Conservation (phyloP, 2,888 invertebrate genomes). For the Micoletzkya japonica region DNA sequence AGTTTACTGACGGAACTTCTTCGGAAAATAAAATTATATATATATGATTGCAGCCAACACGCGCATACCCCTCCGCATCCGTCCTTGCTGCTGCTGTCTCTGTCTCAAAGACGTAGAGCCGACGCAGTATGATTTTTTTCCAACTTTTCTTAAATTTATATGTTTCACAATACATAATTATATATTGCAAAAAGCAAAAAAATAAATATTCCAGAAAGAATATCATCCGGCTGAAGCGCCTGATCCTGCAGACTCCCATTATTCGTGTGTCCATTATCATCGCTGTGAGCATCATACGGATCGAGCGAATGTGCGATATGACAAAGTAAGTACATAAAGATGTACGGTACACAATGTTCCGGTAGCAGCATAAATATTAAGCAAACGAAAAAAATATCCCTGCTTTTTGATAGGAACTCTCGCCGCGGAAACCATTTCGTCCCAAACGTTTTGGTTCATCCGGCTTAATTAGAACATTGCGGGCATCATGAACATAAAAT, state of each 20-base stretch:
- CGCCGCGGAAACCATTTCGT: too few species aligned
- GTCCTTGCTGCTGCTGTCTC: constrained; percentile 11
- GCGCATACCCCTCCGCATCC: not conserved
- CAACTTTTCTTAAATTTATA: not conserved
- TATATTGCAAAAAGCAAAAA: not conserved
- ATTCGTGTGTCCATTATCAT: constrained; percentile 9
- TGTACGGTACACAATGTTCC: too few species aligned
- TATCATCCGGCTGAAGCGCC: constrained; percentile 10
- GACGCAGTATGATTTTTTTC: not conserved
- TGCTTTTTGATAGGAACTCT: too few species aligned
- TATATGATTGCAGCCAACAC: not conserved
- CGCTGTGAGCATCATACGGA: not conserved
- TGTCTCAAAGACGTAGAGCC: constrained; percentile 12
- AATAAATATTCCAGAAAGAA: not conserved
- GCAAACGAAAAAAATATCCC: too few species aligned
- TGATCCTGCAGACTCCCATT: constrained; percentile 20
- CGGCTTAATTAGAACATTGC: too few species aligned
- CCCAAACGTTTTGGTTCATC: too few species aligned
- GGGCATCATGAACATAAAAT: too few species aligned
- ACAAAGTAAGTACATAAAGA: not conserved
- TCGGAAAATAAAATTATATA: not conserved
- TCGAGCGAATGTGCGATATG: constrained; percentile 14
- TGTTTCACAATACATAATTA: not conserved
- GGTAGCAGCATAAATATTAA: too few species aligned
- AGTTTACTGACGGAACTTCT: too few species aligned